These are phyloP conservation scores for Ariolimax columbianus DNA, from an alignment of 2,888 invertebrate genomes.

Conservation along the genomic window DNA sequence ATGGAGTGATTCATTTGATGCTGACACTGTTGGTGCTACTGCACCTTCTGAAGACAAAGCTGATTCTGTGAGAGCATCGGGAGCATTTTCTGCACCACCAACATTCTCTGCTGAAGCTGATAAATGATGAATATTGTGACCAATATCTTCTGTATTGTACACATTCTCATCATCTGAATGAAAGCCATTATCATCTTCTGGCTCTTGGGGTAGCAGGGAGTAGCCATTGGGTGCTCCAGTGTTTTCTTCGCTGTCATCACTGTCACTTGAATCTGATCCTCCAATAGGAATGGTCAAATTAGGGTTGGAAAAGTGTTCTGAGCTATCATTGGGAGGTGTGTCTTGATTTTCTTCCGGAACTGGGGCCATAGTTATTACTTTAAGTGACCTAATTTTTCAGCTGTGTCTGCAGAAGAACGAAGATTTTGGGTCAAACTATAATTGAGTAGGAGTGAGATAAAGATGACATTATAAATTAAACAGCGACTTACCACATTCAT, in stretches of 20 bases:
- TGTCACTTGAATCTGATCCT: slow-evolving; percentile 43
- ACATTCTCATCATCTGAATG: slow-evolving; percentile 26
- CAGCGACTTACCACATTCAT: no score
- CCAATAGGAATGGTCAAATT: slow-evolving; percentile 33
- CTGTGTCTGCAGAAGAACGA: background rate
- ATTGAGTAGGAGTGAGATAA: no score
- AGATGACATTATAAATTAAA: no score
- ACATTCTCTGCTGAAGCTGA: background rate
- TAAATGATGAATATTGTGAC: background rate
- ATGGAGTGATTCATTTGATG: slow-evolving; percentile 15
- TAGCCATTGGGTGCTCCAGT: slow-evolving; percentile 36
- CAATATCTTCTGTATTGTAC: slow-evolving; percentile 14
- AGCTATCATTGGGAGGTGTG: slow-evolving; percentile 38
- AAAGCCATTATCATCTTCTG: slow-evolving; percentile 30
- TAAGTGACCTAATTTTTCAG: background rate
- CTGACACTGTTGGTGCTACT: slow-evolving; percentile 28
- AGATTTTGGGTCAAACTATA: no score
- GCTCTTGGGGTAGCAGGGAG: slow-evolving; percentile 44
- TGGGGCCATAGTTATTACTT: slow-evolving; percentile 40
- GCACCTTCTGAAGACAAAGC: slow-evolving; percentile 32
- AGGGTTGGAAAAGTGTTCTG: slow-evolving; percentile 30
- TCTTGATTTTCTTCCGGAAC: slow-evolving; percentile 46
- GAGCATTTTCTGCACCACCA: background rate
- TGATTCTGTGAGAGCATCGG: slow-evolving; percentile 18
- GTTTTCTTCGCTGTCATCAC: slow-evolving; percentile 16